Evolutionary conservation across 2,797 vertebrate genomes (phyloP).

Genomic region (Coendou prehensilis): DNA sequence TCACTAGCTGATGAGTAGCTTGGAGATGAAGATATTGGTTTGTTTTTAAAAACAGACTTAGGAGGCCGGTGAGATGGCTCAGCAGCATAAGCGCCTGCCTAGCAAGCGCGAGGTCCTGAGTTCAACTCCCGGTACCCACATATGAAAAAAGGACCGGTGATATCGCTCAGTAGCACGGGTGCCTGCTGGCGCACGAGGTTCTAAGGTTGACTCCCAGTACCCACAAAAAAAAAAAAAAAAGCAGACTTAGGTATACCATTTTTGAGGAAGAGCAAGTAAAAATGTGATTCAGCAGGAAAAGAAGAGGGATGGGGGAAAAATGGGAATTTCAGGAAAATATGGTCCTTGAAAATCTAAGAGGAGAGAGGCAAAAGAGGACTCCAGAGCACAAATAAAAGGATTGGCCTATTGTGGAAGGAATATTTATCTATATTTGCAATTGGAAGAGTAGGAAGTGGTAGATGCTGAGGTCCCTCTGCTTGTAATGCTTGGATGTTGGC

Average conservation of each 20-base stretch:
- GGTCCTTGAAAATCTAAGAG: not conserved
- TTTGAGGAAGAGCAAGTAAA: conserved; percentile 1
- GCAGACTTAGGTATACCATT: not conserved
- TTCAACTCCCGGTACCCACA: no score
- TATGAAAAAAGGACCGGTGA: no score
- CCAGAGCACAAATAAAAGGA: not conserved
- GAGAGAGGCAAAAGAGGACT: not conserved
- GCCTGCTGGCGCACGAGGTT: no score
- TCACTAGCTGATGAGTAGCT: not conserved
- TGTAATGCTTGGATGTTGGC: not conserved
- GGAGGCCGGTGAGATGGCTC: no score
- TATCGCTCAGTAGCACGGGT: no score
- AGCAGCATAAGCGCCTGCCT: no score
- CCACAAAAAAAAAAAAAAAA: no score
- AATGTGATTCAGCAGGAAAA: not conserved
- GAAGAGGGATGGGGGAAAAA: not conserved
- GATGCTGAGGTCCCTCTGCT: not conserved
- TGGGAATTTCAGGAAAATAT: not conserved
- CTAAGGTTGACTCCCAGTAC: no score
- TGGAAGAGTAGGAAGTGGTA: not conserved
- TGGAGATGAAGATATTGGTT: not conserved
- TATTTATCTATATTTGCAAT: not conserved
- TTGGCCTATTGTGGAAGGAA: not conserved
- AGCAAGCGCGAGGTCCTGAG: no score
- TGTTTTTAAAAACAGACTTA: not conserved